Conservation (phyloP, 1,140 invertebrate genomes). For the Cardiocondyla obscurior region DNA sequence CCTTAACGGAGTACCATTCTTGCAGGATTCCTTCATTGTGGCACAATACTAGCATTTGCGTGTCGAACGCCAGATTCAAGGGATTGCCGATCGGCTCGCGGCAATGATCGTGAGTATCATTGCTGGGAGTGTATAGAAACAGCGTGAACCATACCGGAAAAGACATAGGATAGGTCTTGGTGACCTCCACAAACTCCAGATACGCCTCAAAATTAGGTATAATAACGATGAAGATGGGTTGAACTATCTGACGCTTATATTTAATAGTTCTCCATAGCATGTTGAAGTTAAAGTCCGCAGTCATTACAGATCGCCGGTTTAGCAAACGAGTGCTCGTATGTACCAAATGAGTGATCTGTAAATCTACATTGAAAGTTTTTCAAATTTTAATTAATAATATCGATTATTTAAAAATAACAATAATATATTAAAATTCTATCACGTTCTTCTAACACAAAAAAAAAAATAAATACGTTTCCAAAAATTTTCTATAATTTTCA, state of each 20-base stretch:
- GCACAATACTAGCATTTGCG: conserved; percentile 66
- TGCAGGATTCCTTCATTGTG: conserved; percentile 8
- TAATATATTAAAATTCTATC: not conserved
- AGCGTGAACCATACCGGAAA: conserved; percentile 52
- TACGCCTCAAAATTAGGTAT: not conserved
- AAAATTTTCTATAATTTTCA: not conserved
- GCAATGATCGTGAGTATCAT: conserved; percentile 3
- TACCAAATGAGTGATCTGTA: not conserved
- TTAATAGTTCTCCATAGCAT: not conserved
- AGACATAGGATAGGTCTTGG: conserved; percentile 29
- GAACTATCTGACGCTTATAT: not conserved
- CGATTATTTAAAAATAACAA: too few species aligned
- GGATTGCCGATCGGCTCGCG: conserved; percentile 54
- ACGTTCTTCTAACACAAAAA: not conserved
- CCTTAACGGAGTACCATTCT: conserved; percentile 70
- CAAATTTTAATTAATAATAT: not conserved
- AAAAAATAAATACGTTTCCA: not conserved
- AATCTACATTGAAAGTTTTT: conserved; percentile 12
- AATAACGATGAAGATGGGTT: conserved; percentile 44
- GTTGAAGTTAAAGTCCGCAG: not conserved
- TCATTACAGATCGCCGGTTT: not conserved
- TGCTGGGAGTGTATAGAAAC: not conserved
- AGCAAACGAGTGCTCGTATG: conserved; percentile 13
- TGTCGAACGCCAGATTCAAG: conserved; percentile 66
- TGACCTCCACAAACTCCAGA: not conserved